Conservation (phyloP, 2,113 vertebrate genomes). For the Platanista minor region DNA sequence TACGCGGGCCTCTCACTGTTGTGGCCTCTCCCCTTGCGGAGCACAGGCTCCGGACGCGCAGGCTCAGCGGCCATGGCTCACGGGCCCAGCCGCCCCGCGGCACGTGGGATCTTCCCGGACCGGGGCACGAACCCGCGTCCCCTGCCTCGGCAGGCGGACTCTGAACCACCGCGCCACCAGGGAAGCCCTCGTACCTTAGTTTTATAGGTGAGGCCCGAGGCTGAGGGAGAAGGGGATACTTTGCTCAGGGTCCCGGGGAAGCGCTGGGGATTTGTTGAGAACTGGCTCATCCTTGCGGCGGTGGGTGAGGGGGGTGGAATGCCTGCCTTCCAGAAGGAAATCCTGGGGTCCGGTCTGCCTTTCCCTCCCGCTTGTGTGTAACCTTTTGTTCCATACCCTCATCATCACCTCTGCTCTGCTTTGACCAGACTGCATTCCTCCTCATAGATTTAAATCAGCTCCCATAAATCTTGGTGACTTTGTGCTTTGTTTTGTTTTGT, state of each 20-base stretch:
- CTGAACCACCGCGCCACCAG: no score
- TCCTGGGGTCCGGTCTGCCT: neutral
- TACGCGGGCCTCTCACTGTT: no score
- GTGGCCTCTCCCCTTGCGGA: no score
- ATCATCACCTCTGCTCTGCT: neutral
- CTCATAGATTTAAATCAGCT: neutral
- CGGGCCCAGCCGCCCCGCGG: no score
- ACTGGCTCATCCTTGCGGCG: neutral
- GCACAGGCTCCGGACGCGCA: no score
- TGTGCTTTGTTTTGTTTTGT: neutral
- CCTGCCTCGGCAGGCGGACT: no score
- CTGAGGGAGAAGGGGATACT: accelerated
- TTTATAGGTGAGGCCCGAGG: neutral
- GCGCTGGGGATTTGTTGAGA: neutral
- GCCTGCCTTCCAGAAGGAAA: neutral
- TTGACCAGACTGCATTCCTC: neutral
- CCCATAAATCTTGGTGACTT: neutral
- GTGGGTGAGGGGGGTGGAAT: neutral
- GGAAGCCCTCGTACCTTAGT: neutral
- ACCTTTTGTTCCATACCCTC: neutral
- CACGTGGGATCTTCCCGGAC: no score
- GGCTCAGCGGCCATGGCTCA: no score
- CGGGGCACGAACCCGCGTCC: no score
- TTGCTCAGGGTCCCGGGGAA: accelerated
- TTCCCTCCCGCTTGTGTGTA: neutral